Conservation (phyloP, 1,140 invertebrate genomes). For the Acromyrmex echinatior region DNA sequence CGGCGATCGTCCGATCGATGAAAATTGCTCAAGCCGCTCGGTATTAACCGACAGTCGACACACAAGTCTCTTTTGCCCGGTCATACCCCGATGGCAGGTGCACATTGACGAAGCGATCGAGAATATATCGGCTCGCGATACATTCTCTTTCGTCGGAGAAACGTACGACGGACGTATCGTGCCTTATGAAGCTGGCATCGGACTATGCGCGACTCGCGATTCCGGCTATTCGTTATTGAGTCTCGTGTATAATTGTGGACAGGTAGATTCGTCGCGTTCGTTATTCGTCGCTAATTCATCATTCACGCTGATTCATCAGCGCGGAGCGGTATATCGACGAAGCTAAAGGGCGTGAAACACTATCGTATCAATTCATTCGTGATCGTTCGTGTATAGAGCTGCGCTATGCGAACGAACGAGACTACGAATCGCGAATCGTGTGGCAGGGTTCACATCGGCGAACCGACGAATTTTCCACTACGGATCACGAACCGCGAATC, state of each 20-base stretch:
- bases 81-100: slow-evolving; percentile 59
- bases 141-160: slow-evolving; percentile 15
- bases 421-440: background rate
- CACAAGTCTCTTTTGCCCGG: slow-evolving; percentile 53
- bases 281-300: background rate
- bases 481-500: background rate
- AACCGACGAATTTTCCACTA: too few relatives aligned
- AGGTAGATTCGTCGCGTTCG: background rate
- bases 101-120: slow-evolving; percentile 59
- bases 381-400: slow-evolving; percentile 1
- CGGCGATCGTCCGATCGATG: slow-evolving; percentile 68
- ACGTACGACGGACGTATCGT: slow-evolving; percentile 68
- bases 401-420: background rate
- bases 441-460: too few relatives aligned
- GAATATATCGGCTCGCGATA: slow-evolving; percentile 45
- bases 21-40: slow-evolving; percentile 75
- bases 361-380: background rate
- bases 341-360: background rate
- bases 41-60: slow-evolving; percentile 64
- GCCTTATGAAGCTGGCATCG: slow-evolving; percentile 50
- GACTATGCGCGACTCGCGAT: slow-evolving; percentile 31
- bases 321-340: slow-evolving; percentile 4
- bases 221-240: background rate
- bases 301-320: background rate
- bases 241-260: background rate